phyloP scores from a whole-genome alignment of 2,797 vertebrate genomes.

The Aphelocoma californica region DNA sequence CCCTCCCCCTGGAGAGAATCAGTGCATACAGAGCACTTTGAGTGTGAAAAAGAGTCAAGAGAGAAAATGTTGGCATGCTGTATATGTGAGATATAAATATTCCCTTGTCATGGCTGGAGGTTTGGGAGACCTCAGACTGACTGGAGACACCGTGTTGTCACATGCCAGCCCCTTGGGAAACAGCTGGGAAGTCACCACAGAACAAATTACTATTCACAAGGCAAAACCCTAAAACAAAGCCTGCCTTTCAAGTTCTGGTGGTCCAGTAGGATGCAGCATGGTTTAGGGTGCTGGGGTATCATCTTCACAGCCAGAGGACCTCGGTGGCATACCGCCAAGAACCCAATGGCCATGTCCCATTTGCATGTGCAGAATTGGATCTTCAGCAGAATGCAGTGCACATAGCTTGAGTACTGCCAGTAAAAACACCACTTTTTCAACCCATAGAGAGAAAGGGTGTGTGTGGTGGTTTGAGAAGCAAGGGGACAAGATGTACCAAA shows the following conservation, averaged over 20 bases:
- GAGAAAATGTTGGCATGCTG: not conserved
- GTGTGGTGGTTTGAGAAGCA: not conserved
- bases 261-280: not conserved
- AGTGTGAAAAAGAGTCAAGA: not conserved
- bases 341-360: rapidly evolving
- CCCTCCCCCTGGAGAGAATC: not conserved
- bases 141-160: not conserved
- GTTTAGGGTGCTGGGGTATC: not conserved
- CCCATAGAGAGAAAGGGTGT: not conserved
- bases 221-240: slow-evolving; percentile 17
- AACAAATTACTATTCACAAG: not conserved
- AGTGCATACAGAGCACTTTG: not conserved
- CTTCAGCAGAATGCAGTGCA: not conserved
- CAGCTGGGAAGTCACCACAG: slow-evolving; percentile 8
- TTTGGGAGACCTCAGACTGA: slow-evolving; percentile 17
- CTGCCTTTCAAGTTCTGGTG: slow-evolving; percentile 8
- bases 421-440: not conserved
- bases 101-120: not conserved
- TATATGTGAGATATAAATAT: slow-evolving; percentile 38
- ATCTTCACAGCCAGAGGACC: not conserved
- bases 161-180: not conserved
- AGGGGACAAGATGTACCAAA: not conserved
- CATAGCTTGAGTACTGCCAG: not conserved
- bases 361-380: not conserved
- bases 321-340: rapidly evolving